Evolutionary conservation across 2,797 vertebrate species (phyloP), one percentile per base, ranked within the genome.

Genomic region (Pygocentrus nattereri): DNA sequence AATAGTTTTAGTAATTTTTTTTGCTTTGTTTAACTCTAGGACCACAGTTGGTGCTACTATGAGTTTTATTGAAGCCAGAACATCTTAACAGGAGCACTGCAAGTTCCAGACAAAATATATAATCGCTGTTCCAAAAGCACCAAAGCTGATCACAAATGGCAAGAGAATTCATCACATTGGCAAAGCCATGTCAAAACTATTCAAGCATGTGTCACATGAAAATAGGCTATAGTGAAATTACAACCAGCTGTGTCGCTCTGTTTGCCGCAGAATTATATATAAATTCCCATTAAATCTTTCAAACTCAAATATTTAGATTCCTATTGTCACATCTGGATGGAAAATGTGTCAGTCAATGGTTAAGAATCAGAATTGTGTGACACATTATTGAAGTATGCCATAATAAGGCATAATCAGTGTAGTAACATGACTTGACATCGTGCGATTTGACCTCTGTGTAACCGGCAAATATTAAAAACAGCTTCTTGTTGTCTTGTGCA

Each of bases 41-140:
- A n/a, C n/a, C n/a, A n/a, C n/a, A n/a, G n/a, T n/a, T n/a, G n/a
- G 23, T 62, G 27, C 12, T 70, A 65, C 69, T 82, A 77, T 74
- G 49, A 76, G 50, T 81, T 54, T 75, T 50, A 62, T 70, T 69
- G 71, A 65, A 64, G 19, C 7, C 58, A 65, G 25, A 79, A 49
- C 19, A 47, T 21, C 5, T 50, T 7, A 71, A 79, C n/a, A 25
- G 25, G 31, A 47, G 27, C 25, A 47, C 38, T 12, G n/a, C 13
- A 62, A 13, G 56, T 62, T 21, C 27, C 68, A 23, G 77, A 38
- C 77, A 71, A 50, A 62, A 71, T 8, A 19, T 58, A 23, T 11
- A 69, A 78, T 56, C 23, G 31, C 31, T 27, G 34, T 18, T 58
- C 49, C 34, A 62, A 65, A 67, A 62, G 31, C 34, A 54, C 11